phyloP scores from a whole-genome alignment of 2,888 invertebrate genomes.

The Drosophila melanosoma region DNA sequence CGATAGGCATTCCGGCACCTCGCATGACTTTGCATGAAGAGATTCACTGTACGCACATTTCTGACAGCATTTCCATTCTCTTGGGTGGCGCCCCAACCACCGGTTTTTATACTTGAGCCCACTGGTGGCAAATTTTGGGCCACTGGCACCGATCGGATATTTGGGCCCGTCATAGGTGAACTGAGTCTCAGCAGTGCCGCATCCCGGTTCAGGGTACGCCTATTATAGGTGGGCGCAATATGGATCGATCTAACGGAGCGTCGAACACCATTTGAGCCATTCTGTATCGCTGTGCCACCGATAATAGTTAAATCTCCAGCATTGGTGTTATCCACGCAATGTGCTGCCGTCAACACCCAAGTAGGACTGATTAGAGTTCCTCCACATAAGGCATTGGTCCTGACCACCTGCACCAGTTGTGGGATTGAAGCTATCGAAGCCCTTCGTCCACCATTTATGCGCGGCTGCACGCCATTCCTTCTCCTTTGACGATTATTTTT shows the following conservation, averaged over 20 bases:
- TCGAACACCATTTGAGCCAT: conserved; percentile 44
- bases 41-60: conserved; percentile 25
- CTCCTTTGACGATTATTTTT: neutral
- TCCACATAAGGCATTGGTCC: conserved; percentile 56
- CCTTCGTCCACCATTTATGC: conserved; percentile 52
- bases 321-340: conserved; percentile 48
- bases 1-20: conserved; percentile 32
- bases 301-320: conserved; percentile 42
- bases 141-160: conserved; percentile 29
- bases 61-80: conserved; percentile 46
- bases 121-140: conserved; percentile 5
- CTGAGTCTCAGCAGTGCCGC: conserved; percentile 56
- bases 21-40: conserved; percentile 17
- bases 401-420: conserved; percentile 50
- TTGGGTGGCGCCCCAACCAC: conserved; percentile 66
- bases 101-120: conserved; percentile 38
- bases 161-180: conserved; percentile 47
- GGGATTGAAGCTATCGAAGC: conserved; percentile 24
- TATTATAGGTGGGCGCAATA: conserved; percentile 31
- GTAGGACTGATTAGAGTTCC: conserved; percentile 49
- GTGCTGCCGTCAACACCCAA: conserved; percentile 73
- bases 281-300: conserved; percentile 53
- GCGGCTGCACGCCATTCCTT: conserved; percentile 9
- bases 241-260: conserved; percentile 24
- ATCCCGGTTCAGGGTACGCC: conserved; percentile 54